Conservation (phyloP, 2,888 invertebrate species). For the Noctua fimbriata region DNA sequence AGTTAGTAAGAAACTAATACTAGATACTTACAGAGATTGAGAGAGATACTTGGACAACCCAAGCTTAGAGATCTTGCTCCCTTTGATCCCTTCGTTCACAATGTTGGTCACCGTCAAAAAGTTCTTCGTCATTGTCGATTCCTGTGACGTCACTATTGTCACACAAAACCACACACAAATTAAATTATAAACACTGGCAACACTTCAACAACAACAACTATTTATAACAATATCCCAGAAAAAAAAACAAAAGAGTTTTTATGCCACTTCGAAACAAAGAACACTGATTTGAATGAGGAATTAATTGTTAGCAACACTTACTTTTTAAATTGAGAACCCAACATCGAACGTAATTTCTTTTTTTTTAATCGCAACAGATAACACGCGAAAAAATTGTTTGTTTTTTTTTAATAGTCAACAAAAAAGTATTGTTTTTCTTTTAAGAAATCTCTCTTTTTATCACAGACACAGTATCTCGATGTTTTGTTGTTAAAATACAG, state of each 20-base stretch:
- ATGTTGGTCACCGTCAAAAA: slow-evolving; percentile 91
- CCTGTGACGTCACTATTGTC: slow-evolving; percentile 86
- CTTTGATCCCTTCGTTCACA: slow-evolving; percentile 94
- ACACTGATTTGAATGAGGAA: slow-evolving; percentile 62
- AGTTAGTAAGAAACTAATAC: neutral
- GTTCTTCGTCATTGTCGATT: slow-evolving; percentile 90
- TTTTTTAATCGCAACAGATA: slow-evolving; percentile 81
- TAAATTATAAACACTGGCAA: slow-evolving; percentile 63
- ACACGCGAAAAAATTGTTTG: slow-evolving; percentile 79
- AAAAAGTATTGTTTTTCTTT: slow-evolving; percentile 63
- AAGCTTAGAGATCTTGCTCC: slow-evolving; percentile 93
- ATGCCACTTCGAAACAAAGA: slow-evolving; percentile 43
- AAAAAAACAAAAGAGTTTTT: slow-evolving; percentile 37
- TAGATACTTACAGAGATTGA: slow-evolving; percentile 93
- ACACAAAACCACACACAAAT: slow-evolving; percentile 73
- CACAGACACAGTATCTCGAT: slow-evolving; percentile 81
- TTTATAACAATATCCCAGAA: slow-evolving; percentile 30
- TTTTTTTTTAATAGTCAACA: slow-evolving; percentile 64
- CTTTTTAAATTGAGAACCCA: slow-evolving; percentile 83
- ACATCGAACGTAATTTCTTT: slow-evolving; percentile 84
- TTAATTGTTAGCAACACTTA: slow-evolving; percentile 75
- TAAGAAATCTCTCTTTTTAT: slow-evolving; percentile 77
- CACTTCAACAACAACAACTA: slow-evolving; percentile 48
- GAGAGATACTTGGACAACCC: slow-evolving; percentile 94
- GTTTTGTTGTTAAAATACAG: slow-evolving; percentile 69